Evolutionary conservation across 2,888 invertebrate species (phyloP), one percentile per base, ranked within the genome.

Genomic region (Dugesia japonica): DNA sequence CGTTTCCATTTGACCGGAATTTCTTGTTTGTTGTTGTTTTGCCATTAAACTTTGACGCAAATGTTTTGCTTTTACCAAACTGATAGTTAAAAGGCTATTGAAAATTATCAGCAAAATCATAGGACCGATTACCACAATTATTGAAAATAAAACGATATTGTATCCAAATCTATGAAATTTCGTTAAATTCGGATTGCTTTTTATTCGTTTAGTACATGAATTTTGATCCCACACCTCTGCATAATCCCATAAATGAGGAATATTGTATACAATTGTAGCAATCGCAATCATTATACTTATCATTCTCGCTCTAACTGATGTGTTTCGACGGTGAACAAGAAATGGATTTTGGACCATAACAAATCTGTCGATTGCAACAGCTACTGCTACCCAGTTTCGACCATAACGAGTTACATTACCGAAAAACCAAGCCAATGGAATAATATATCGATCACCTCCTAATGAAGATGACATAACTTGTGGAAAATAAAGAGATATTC

Each of bases 361-460:
- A 33, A 38, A 76, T 7, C 76, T 23, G 42, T 76, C 76, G 15
- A 76, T 31, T 20, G 76, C 76, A 1, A 76, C 76, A 17, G 75
- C 75, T 27, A 76, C 74, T 7, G 75, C 75, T n/a, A 76, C 77
- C 76, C 76, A 76, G n/a, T 76, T 76, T 17, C 76, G 75, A 26
- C 74, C 76, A 26, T 28, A 38, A 1, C 76, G 1, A 17, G 76
- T 33, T n/a, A 42, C 76, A 26, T 73, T 76, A 0, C 76, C 76
- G 0, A 76, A 42, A 23, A 28, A 76, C 76, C 76, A 76, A 27
- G 23, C 27, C n/a, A 28, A 20, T 13, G 76, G 33, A 13, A 31
- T 9, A 20, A 75, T 7, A 71, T 42, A 74, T 28, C 33, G 42
- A 71, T 28, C 20, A 26, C 7, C 9, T 9, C n/a, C 7, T 1